phyloP scores from a whole-genome alignment of 2,113 vertebrate genomes.

The Halichoerus grypus region DNA sequence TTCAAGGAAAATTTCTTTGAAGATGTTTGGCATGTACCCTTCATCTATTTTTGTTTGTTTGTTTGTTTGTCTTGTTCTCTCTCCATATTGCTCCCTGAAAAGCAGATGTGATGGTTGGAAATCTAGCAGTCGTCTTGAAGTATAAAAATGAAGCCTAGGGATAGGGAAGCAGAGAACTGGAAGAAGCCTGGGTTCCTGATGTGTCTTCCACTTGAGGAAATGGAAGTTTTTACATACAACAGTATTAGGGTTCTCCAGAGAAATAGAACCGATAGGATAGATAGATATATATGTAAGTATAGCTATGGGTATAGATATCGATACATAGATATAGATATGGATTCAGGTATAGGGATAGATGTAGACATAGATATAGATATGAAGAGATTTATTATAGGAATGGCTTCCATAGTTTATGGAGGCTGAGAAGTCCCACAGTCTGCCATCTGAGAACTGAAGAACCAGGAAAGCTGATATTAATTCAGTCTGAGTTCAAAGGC shows the following conservation, averaged over 20 bases:
- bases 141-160: not conserved
- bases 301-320: not conserved
- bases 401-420: not conserved
- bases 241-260: not conserved
- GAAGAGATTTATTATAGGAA: not conserved
- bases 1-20: not conserved
- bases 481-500: not conserved
- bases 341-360: not conserved
- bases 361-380: not conserved
- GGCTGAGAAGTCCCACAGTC: not conserved
- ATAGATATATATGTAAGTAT: not conserved
- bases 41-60: not conserved
- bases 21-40: too few species aligned
- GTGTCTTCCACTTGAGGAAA: not conserved
- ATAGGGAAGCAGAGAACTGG: not conserved
- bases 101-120: not conserved
- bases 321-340: not conserved
- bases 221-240: not conserved
- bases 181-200: not conserved
- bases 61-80: not conserved
- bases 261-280: not conserved
- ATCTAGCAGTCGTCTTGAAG: not conserved
- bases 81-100: not conserved
- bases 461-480: not conserved
- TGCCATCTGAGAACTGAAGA: not conserved